Base-by-base conservation (phyloP, 2,113 vertebrate species). In the Thymallus thymallus region DNA sequence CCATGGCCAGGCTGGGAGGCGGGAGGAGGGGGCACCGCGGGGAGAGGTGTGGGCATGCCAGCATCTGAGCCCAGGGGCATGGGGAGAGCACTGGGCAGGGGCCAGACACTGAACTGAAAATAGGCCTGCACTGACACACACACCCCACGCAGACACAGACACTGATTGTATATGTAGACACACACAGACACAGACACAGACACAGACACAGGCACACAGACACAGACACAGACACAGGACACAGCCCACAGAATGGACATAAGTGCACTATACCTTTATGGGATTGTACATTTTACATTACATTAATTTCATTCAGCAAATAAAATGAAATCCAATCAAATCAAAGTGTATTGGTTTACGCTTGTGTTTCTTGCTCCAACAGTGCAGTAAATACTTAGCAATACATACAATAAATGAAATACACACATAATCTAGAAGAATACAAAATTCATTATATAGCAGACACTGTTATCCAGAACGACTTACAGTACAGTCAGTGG, bases 1-100 rank as follows among this genome's bases (percentile, higher is more conserved):
- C 94, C 86, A 93, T 90, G 85, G 87, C 90, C 92, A 92, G 88
- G 90, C n/a, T 91, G 91, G 88, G 84, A 91, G 88, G 84, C 85
- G 82, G 78, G 80, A 70, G 82, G 71, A 51, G 48, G 14, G 4
- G 48, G 14, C 48, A 51, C 48, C 16, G 48, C 14, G 68, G 69
- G 78, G 72, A 76, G 76, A 70, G 71, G 56, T 51, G 80, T 79
- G 75, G 74, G 83, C 69, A 83, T 88, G 88, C 78, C 88, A 87
- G 87, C 84, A 90, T 90, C 86, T 88, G 88, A 89, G 82, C 85
- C 51, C 51, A 22, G 75, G 58, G 71, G 60, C 6, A 20, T 29
- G 64, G 62, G 79, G 80, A 84, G 85, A 77, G 85, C 65, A 69
- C 82, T 90, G 89, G 85, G 80, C 66, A 78, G 51, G 51, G 80